Evolutionary conservation across 2,797 vertebrate genomes (phyloP), one percentile per base, ranked within the genome.

Genomic region (Arrhamphus sclerolepis): DNA sequence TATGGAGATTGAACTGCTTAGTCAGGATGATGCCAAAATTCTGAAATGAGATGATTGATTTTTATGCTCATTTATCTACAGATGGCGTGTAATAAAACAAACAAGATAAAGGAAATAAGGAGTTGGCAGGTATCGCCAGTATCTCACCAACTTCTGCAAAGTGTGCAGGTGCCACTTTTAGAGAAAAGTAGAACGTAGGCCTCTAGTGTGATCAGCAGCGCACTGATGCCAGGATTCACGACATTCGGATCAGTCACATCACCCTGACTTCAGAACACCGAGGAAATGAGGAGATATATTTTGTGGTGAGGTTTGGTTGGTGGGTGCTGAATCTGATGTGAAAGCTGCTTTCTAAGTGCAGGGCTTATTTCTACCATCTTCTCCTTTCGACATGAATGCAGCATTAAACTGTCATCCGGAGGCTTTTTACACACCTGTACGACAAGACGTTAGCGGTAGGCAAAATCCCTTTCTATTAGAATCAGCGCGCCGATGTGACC

Each of bases 351-450:
- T 66, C 21, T 40, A 17, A 44, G 40, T 7, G 17, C 7, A 7
- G 11, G 1, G 13, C 24, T 56, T 50, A 52, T 54, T 62, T 72
- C 49, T 46, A 43, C 67, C 57, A n/a, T 70, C 9, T 19, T 51
- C 70, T 53, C 53, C 59, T 21, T 55, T 52, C 21, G 51, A 85
- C 76, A 80, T 18, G 42, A 78, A 72, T 57, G 50, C 63, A 59
- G 62, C 65, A 79, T 79, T 84, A 76, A 84, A 70, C 69, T 72
- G 75, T 81, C 78, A 82, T 41, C 78, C 46, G 21, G 51, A 67
- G 66, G 75, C 81, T 68, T 78, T 85, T 70, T 65, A 46, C 73
- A 84, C 80, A 85, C 72, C 72, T 83, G 70, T 64, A 79, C 66
- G 52, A 72, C 84, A 83, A 77, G 68, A 82, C 75, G 67, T 78